These are phyloP conservation scores for Hyperoplus immaculatus DNA, from an alignment of 2,797 vertebrate species.

Conservation along the genomic window DNA sequence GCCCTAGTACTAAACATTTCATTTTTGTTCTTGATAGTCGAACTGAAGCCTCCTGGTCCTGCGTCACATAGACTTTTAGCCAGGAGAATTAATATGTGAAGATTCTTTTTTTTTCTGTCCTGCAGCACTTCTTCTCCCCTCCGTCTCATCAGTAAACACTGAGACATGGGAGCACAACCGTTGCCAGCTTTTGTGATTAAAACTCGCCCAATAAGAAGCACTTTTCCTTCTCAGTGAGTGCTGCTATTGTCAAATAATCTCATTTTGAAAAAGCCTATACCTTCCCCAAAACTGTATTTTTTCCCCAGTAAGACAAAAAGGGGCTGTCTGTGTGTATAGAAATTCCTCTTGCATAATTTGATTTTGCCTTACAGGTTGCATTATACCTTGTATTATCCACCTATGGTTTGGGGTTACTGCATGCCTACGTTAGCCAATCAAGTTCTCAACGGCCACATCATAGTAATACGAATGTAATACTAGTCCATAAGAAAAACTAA, in stretches of 20 bases:
- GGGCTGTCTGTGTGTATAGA: not conserved
- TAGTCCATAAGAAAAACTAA: conserved; percentile 14
- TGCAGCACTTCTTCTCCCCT: conserved; percentile 65
- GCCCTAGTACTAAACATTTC: conserved; percentile 62
- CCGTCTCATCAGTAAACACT: conserved; percentile 82
- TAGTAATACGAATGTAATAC: conserved; percentile 26
- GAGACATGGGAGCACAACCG: conserved; percentile 72
- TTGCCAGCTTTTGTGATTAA: conserved; percentile 77
- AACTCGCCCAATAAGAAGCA: conserved; percentile 73
- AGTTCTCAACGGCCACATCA: conserved; percentile 18
- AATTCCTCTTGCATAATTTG: not conserved
- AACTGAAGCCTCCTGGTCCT: conserved; percentile 67
- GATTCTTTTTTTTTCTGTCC: conserved; percentile 71
- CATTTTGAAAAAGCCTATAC: conserved; percentile 43
- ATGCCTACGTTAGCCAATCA: not conserved
- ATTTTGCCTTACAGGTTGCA: conserved; percentile 17
- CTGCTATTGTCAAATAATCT: conserved; percentile 66
- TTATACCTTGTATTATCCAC: not conserved
- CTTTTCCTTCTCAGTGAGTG: conserved; percentile 66
- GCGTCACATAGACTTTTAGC: conserved; percentile 81
- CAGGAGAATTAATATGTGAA: conserved; percentile 80
- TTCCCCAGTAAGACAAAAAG: conserved; percentile 29
- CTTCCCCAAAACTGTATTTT: conserved; percentile 38
- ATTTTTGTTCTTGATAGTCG: conserved; percentile 67
- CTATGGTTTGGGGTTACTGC: not conserved